Base-by-base conservation (phyloP, 2,888 invertebrate genomes). In the Liposcelis brunnea region DNA sequence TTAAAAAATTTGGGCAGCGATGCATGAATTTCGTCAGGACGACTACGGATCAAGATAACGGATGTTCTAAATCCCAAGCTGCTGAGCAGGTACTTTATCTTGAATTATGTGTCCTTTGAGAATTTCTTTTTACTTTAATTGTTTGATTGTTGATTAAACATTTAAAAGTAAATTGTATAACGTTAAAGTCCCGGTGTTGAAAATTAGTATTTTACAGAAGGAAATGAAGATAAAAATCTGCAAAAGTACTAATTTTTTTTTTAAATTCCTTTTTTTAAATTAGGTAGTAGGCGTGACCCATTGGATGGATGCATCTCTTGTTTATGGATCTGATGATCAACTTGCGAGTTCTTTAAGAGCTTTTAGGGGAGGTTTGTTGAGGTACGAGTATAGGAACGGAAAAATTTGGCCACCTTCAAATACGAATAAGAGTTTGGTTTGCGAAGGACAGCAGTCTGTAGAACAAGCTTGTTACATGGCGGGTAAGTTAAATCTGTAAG, bases 1-100 rank as follows among this genome's bases (percentile, higher is more conserved):
- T 52, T 51, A 51, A 53, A 36, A 54, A 55, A 40, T 56, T 51
- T 50, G 49, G 53, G 47, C 53, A 55, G 40, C 51, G 50, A 36
- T 56, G 56, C 52, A 55, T 56, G 55, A 56, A 55, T 49, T 56
- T 56, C 37, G 52, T 55, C 14, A 48, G 56, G 12, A 53, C 53
- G 37, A 56, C 56, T 12, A 56, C 56, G 6, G 55, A 81, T 43
- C 70, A 76, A 44, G 74, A 77, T 51, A 69, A 75, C 47, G 70
- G 75, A 42, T 79, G 81, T 53, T 65, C 72, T 19, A 69, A 69
- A 5, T 64, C 66, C 44, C 69, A 71, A 48, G 75, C 80, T 7
- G 80, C 80, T 43, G 76, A 82, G 66, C 82, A 82, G 65, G 82
- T 82, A 58, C n/a, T n/a, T n/a, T n/a, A n/a, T n/a, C n/a, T n/a